phyloP scores from a whole-genome alignment of 2,113 vertebrate species.

The Ictalurus furcatus region DNA sequence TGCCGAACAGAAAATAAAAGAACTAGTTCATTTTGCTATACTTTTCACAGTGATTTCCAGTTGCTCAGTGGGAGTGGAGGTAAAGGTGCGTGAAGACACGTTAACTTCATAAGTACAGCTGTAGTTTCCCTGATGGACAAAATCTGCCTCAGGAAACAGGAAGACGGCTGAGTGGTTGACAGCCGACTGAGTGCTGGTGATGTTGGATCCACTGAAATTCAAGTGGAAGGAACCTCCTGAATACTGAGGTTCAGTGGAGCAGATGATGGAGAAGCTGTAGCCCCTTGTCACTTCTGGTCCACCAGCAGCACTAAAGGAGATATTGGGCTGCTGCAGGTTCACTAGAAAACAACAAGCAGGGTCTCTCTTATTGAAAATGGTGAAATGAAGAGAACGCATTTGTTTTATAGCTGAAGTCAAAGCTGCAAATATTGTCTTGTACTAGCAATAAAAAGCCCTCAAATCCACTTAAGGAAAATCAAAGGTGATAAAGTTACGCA shows the following conservation, averaged over 20 bases:
- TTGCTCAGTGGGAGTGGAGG: conserved; percentile 9
- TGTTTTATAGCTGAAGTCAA: too few relatives aligned
- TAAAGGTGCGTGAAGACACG: conserved; percentile 36
- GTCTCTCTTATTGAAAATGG: too few relatives aligned
- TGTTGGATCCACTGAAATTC: conserved; percentile 16
- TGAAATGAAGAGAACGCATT: too few relatives aligned
- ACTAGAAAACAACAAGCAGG: conserved; percentile 1
- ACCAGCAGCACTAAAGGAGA: conserved; percentile 24
- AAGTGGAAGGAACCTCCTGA: conserved; percentile 48
- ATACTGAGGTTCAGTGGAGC: conserved; percentile 45
- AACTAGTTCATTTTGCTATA: too few relatives aligned
- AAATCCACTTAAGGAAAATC: too few relatives aligned
- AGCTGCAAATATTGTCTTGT: background rate
- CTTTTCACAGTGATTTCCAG: background rate
- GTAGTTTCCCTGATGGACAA: conserved; percentile 47
- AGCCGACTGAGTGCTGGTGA: conserved; percentile 19
- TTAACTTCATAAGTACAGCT: conserved; percentile 47
- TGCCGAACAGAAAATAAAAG: background rate
- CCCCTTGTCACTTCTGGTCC: conserved; percentile 38
- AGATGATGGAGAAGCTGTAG: conserved; percentile 46
- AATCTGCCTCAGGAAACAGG: conserved; percentile 36
- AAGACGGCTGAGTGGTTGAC: conserved; percentile 31
- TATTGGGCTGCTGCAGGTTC: conserved; percentile 33
- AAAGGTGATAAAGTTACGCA: too few relatives aligned
- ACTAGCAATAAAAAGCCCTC: too few relatives aligned